Conservation (phyloP, 92 coral and sea anemone genomes). For the Zoanthus solanderi region DNA sequence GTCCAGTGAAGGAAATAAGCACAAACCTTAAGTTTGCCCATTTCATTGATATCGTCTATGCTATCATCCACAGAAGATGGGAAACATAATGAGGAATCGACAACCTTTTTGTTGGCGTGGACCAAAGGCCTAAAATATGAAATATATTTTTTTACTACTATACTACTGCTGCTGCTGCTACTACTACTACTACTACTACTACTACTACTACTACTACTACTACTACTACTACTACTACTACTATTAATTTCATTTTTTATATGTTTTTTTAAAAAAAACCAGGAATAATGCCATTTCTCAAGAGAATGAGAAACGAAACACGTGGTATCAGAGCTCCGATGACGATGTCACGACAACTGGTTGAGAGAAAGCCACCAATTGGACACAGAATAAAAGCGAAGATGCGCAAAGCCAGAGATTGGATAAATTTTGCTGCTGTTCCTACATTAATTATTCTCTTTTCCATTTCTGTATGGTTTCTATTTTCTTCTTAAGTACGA, state of each 20-base stretch:
- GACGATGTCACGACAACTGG: neutral
- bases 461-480: slow-evolving; percentile 27
- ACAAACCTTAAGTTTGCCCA: slow-evolving; percentile 29
- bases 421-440: neutral
- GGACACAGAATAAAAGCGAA: neutral
- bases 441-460: neutral
- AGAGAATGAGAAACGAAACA: slow-evolving; percentile 33
- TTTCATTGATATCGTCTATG: slow-evolving; percentile 14
- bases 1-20: neutral
- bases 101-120: slow-evolving; percentile 14
- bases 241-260: neutral
- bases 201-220: too few species aligned
- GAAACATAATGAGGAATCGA: slow-evolving; percentile 27
- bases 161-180: too few species aligned
- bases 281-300: slow-evolving; percentile 49
- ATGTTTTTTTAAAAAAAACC: neutral
- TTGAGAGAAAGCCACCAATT: neutral
- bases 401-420: neutral
- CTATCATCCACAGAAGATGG: slow-evolving; percentile 5
- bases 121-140: slow-evolving; percentile 19
- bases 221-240: too few species aligned
- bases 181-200: too few species aligned
- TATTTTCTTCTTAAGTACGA: neutral
- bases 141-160: too few species aligned
- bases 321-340: slow-evolving; percentile 17